Evolutionary conservation across 2,113 vertebrate species (phyloP).

Genomic region (Phainopepla nitens): DNA sequence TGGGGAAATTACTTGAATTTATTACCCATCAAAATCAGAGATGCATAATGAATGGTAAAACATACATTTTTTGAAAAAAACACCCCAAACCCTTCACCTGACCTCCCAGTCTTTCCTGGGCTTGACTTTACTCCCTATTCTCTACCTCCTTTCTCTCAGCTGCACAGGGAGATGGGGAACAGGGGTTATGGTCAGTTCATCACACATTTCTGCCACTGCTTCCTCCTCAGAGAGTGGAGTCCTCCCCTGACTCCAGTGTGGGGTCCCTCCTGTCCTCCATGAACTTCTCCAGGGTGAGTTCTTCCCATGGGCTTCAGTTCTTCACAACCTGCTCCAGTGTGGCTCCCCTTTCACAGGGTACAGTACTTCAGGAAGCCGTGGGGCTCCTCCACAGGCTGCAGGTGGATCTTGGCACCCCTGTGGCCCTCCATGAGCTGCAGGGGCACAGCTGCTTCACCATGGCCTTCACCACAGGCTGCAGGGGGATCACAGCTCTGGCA

Average conservation of each 20-base stretch:
- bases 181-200: background rate
- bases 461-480: background rate
- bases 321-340: background rate
- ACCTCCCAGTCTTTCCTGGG: background rate
- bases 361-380: background rate
- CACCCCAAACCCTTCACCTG: fast-evolving
- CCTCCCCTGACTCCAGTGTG: too few relatives aligned
- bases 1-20: background rate
- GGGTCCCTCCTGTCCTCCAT: background rate
- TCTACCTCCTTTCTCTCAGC: background rate
- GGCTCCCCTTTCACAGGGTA: background rate
- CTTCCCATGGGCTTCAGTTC: background rate
- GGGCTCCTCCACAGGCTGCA: fast-evolving
- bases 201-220: background rate
- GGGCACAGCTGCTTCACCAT: background rate
- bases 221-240: background rate
- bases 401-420: background rate
- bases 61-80: background rate
- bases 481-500: background rate
- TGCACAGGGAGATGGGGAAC: background rate
- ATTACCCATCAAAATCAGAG: background rate
- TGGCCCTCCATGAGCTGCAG: background rate
- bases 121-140: background rate
- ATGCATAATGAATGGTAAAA: background rate
- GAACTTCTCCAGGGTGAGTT: background rate